Conservation (phyloP, 2,113 vertebrate species). For the Cynoglossus semilaevis region DNA sequence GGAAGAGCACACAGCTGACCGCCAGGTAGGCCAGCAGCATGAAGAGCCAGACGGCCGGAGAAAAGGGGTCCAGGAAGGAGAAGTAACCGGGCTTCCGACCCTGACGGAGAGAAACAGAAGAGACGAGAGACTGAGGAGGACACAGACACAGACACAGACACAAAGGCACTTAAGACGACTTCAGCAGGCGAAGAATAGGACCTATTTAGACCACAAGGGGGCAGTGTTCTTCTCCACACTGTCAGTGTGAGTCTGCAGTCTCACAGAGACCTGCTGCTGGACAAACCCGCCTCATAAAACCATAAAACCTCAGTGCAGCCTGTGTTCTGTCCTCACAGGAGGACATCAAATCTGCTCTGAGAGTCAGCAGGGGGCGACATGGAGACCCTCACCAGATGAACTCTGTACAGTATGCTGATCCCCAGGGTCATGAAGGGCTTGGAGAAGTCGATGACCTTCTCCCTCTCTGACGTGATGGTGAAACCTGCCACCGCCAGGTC, state of each 20-base stretch:
- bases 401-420: constrained; percentile 92
- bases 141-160: constrained; percentile 19
- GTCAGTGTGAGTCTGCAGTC: constrained; percentile 49
- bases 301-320: no score
- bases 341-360: no score
- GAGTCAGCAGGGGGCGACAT: no score
- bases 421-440: constrained; percentile 93
- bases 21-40: constrained; percentile 95
- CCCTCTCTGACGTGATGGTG: constrained; percentile 92
- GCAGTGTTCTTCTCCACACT: constrained; percentile 55
- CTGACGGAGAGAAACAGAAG: constrained; percentile 59
- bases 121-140: constrained; percentile 6
- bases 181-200: no score
- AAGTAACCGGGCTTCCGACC: constrained; percentile 94
- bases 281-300: no score
- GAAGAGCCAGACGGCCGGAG: constrained; percentile 94
- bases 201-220: constrained; percentile 61
- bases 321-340: no score
- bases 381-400: constrained; percentile 87
- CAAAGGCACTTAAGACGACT: neutral
- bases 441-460: constrained; percentile 96
- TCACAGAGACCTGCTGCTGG: constrained; percentile 50
- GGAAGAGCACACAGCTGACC: constrained; percentile 92
- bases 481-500: constrained; percentile 92
- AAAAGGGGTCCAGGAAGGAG: constrained; percentile 95